These are phyloP conservation scores for Dexiosoma caninum DNA, from an alignment of 2,888 invertebrate species.

Conservation along the genomic window DNA sequence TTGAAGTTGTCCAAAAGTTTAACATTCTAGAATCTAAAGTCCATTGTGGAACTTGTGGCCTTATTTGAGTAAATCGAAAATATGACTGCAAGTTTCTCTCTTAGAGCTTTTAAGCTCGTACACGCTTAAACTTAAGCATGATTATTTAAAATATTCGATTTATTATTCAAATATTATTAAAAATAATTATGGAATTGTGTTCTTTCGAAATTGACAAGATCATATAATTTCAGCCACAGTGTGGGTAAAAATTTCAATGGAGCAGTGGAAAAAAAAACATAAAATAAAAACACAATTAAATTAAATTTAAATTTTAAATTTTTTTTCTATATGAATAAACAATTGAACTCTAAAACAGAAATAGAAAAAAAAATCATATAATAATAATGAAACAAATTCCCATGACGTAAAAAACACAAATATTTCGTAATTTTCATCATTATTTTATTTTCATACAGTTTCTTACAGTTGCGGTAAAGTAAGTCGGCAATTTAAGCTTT, in stretches of 20 bases:
- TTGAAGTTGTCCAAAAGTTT: too few species aligned
- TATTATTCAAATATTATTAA: conserved; percentile 5
- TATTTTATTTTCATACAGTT: conserved; percentile 19
- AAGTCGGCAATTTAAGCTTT: conserved; percentile 63
- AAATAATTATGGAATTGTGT: conserved; percentile 47
- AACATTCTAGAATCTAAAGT: too few species aligned
- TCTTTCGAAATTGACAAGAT: conserved; percentile 51
- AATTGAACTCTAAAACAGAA: conserved; percentile 55
- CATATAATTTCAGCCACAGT: background rate
- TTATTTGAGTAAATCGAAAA: too few species aligned
- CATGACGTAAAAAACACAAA: conserved; percentile 54
- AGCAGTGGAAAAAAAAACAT: background rate
- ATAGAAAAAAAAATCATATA: conserved; percentile 46
- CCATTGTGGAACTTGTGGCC: too few species aligned
- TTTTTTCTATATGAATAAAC: conserved; percentile 51
- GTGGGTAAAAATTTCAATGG: background rate
- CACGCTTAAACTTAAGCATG: too few species aligned
- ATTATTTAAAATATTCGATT: too few species aligned
- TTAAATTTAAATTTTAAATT: conserved; percentile 42
- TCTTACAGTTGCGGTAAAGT: conserved; percentile 46
- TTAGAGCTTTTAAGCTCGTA: too few species aligned
- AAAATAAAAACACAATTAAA: conserved; percentile 32
- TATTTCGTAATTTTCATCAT: conserved; percentile 54
- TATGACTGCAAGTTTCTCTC: too few species aligned
- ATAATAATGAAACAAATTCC: conserved; percentile 60